These are phyloP conservation scores for Malurus leucopterus DNA, from an alignment of 2,797 vertebrate genomes.

Conservation along the genomic window DNA sequence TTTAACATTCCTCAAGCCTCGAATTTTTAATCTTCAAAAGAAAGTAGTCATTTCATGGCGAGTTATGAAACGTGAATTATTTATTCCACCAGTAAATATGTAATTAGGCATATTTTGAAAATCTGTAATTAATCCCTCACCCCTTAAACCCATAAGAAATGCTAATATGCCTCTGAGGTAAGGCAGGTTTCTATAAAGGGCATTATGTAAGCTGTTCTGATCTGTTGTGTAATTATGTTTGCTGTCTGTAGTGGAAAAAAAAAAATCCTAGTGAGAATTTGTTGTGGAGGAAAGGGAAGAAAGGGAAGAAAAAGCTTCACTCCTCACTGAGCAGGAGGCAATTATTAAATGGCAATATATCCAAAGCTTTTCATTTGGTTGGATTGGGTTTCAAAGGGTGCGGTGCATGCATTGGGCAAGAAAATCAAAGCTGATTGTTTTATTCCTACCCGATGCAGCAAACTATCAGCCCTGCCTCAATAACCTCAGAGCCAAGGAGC, in stretches of 20 bases:
- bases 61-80: slow-evolving; percentile 64
- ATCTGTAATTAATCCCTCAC: slow-evolving; percentile 63
- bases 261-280: slow-evolving; percentile 50
- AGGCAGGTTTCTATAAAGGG: slow-evolving; percentile 44
- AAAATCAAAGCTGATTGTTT: not conserved
- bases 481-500: not conserved
- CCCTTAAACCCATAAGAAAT: slow-evolving; percentile 64
- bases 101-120: slow-evolving; percentile 62
- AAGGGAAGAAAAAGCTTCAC: not conserved
- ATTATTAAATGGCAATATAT: slow-evolving; percentile 35
- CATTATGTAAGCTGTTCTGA: slow-evolving; percentile 58
- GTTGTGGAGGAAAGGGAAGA: slow-evolving; percentile 6
- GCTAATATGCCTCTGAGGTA: slow-evolving; percentile 67
- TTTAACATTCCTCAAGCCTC: slow-evolving; percentile 51
- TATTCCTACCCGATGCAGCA: not conserved
- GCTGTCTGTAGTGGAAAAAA: slow-evolving; percentile 36
- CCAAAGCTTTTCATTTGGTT: slow-evolving; percentile 13
- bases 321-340: not conserved
- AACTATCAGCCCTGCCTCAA: not conserved
- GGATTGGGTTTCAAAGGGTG: not conserved
- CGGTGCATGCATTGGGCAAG: not conserved
- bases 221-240: slow-evolving; percentile 58
- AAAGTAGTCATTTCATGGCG: slow-evolving; percentile 49
- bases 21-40: slow-evolving; percentile 60
- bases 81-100: slow-evolving; percentile 64